Percentiles rank a stretch among this genome's conserved stretches.
phyloP scores from a whole-genome alignment of 2,888 invertebrate species.

The Sycophila texana region DNA sequence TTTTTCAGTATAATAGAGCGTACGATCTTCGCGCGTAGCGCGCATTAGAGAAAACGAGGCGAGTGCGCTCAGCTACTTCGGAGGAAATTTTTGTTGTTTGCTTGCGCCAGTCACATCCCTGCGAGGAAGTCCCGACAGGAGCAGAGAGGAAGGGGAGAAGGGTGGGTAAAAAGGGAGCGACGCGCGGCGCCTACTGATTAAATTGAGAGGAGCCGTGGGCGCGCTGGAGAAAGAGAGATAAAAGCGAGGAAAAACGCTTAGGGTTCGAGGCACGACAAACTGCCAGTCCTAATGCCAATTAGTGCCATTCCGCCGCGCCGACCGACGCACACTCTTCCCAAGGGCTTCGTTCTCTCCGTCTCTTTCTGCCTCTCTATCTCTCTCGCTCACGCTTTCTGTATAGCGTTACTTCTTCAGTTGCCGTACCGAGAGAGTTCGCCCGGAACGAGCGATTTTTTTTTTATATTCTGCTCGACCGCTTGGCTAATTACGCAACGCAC shows the following conservation, averaged over 20 bases:
- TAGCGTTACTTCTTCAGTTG: background rate
- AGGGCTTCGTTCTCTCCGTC: constrained; percentile 60
- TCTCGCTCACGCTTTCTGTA: background rate
- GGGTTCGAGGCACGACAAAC: constrained; percentile 69
- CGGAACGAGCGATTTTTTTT: constrained; percentile 42
- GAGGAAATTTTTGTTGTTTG: constrained; percentile 53
- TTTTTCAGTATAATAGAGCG: too few relatives aligned
- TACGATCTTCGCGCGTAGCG: too few relatives aligned
- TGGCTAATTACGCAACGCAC: constrained; percentile 51
- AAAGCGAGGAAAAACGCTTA: constrained; percentile 49
- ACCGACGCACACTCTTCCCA: constrained; percentile 54
- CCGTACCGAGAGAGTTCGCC: background rate
- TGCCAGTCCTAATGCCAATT: constrained; percentile 75
- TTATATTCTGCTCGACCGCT: constrained; percentile 44
- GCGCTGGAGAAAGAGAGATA: constrained; percentile 13
- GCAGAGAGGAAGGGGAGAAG: constrained; percentile 4
- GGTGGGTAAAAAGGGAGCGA: constrained; percentile 30
- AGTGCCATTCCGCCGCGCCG: constrained; percentile 72
- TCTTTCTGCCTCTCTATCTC: constrained; percentile 35
- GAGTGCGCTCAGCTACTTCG: background rate
- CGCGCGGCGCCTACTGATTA: constrained; percentile 56
- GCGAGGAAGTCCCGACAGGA: background rate
- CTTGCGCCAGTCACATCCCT: constrained; percentile 46
- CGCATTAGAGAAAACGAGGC: too few relatives aligned
- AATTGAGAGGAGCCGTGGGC: constrained; percentile 59